A percentile compares a stretch with the other conserved stretches of the same genome.
These are phyloP conservation scores for Amphipyra tragopoginis DNA, from an alignment of 2,888 invertebrate species.

Conservation along the genomic window DNA sequence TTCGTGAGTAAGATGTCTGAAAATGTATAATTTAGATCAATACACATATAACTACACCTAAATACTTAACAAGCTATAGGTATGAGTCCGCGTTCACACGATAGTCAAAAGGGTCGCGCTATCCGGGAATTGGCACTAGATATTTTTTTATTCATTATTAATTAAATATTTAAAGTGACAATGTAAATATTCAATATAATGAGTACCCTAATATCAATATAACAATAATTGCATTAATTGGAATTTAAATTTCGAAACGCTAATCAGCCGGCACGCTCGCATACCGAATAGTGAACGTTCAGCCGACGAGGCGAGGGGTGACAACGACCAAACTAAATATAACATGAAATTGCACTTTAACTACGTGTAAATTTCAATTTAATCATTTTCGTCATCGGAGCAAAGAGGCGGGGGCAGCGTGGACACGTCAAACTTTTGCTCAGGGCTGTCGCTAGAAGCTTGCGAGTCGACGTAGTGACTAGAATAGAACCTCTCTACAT, in stretches of 20 bases:
- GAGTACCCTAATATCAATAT: conserved; percentile 77
- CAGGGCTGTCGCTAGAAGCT: conserved; percentile 92
- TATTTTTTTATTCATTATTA: conserved; percentile 70
- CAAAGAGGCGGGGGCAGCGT: conserved; percentile 94
- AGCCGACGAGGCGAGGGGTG: conserved; percentile 65
- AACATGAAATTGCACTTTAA: conserved; percentile 50
- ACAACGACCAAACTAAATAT: conserved; percentile 67
- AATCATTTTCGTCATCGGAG: conserved; percentile 93
- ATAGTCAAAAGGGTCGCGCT: conserved; percentile 77
- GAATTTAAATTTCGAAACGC: conserved; percentile 75
- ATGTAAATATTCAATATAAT: conserved; percentile 80
- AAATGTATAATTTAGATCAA: conserved; percentile 64
- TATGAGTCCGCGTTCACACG: conserved; percentile 75
- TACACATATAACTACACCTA: conserved; percentile 79
- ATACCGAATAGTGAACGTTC: conserved; percentile 67
- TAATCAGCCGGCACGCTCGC: conserved; percentile 67
- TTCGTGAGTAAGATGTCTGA: conserved; percentile 57
- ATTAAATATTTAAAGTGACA: conserved; percentile 81
- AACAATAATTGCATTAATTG: conserved; percentile 81
- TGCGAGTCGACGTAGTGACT: conserved; percentile 90
- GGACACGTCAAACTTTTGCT: conserved; percentile 93
- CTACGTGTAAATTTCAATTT: conserved; percentile 48
- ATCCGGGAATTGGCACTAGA: conserved; percentile 82
- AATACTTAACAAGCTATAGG: conserved; percentile 79
- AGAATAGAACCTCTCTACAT: conserved; percentile 86